Conservation (phyloP, 2,113 vertebrate genomes). For the Daubentonia madagascariensis region DNA sequence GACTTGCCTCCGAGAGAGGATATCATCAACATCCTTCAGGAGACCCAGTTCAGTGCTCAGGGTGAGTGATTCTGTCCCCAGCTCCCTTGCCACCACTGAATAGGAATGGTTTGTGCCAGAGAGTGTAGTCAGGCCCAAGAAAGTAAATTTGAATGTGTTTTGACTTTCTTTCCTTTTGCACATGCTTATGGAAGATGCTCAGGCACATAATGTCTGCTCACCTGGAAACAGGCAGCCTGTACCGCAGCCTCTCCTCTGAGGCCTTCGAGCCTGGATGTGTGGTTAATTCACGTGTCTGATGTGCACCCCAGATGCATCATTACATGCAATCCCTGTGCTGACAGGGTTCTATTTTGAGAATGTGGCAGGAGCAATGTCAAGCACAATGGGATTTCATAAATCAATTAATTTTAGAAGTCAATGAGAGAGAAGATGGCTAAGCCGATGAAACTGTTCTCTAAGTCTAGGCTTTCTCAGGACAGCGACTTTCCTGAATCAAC, state of each 20-base stretch:
- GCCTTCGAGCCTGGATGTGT: background rate
- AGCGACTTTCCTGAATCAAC: background rate
- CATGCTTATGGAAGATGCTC: background rate
- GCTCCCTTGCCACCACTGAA: rapidly evolving
- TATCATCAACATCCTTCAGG: conserved; percentile 82
- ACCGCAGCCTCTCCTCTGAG: background rate
- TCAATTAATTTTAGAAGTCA: conserved; percentile 6
- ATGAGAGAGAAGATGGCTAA: background rate
- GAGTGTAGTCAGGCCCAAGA: background rate
- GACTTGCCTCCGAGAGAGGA: conserved; percentile 83
- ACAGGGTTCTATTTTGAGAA: conserved; percentile 14
- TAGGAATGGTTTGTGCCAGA: rapidly evolving
- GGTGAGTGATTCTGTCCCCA: conserved; percentile 73
- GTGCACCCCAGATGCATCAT: background rate
- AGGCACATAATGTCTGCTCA: background rate
- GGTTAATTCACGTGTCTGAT: background rate
- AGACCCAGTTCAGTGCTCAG: conserved; percentile 78
- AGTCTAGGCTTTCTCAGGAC: background rate
- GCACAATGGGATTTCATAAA: background rate
- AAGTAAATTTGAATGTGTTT: background rate
- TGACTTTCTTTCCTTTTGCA: background rate
- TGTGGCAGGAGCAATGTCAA: background rate
- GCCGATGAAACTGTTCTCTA: background rate
- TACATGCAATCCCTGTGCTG: background rate
- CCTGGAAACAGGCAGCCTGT: background rate